Base-by-base conservation (phyloP, 2,113 vertebrate species). In the Gracilinanus agilis region DNA sequence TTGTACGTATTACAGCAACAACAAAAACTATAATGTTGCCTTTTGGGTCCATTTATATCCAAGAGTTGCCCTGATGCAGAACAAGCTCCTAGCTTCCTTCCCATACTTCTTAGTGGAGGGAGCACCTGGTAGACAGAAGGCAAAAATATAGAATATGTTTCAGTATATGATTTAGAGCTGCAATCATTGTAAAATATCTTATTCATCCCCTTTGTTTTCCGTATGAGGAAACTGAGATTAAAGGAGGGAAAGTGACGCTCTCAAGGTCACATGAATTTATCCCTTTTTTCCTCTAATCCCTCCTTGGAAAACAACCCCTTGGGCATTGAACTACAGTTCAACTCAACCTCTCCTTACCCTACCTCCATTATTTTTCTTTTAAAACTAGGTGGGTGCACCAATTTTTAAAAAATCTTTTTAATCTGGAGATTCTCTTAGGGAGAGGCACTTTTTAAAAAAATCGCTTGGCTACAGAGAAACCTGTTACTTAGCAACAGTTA, bases 401-500 rank as follows among this genome's bases (percentile, higher is more conserved):
- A 40, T n/a, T 83, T 83, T 40, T 83, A 56, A 56, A 56, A 44
- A 27, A 27, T 90, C 44, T 53, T 90, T 90, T 53, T 29, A 53
- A 53, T 67, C 61, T 61, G 88, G 27, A 1, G 16, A 89, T 75
- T 40, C 94, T 91, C n/a, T 27, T 54, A 95, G 67, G 0, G 10
- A 56, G 92, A 94, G 90, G 88, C n/a, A 0, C 2, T 95, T 95
- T 93, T 75, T 92, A 83, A 89, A n/a, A 89, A 89, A 95, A 95
- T 95, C 94, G 90, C 89, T 93, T 23, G 3, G 90, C 88, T 95
- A 88, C 58, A 8, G 92, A 90, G 94, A 96, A 88, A 92, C 94
- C 96, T 29, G 89, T 97, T 97, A 91, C 98, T 94, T 97, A 97
- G 97, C 95, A 97, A 97, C 95, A 92, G 91, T 97, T 93, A 90